phyloP scores from a whole-genome alignment of 1,140 invertebrate species.

The Steinernema khuongi region DNA sequence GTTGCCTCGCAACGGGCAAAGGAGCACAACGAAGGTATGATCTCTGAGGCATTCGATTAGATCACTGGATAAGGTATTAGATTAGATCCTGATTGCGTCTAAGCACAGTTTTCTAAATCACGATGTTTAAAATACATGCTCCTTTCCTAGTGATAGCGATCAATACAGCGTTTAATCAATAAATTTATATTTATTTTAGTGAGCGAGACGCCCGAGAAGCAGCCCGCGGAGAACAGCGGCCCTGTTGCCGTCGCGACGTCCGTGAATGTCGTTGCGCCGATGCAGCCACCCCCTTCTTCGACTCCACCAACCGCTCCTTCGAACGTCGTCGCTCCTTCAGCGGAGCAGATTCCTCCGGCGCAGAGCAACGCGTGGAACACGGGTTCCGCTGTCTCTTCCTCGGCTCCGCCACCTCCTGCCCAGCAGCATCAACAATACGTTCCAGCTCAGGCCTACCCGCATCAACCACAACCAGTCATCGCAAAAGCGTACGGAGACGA shows the following conservation, averaged over 20 bases:
- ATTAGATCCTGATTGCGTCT: too few relatives aligned
- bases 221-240: constrained; percentile 24
- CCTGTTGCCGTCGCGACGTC: constrained; percentile 22
- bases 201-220: neutral
- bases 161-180: too few relatives aligned
- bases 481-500: constrained; percentile 11
- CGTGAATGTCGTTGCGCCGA: constrained; percentile 12
- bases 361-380: neutral
- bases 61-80: too few relatives aligned
- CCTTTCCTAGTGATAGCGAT: too few relatives aligned
- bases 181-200: too few relatives aligned
- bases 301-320: constrained; percentile 11
- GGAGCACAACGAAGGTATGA: too few relatives aligned
- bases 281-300: neutral
- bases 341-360: neutral
- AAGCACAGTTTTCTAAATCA: too few relatives aligned
- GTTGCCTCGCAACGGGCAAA: neutral
- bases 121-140: too few relatives aligned
- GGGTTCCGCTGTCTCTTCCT: constrained; percentile 14
- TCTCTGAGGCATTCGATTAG: too few relatives aligned
- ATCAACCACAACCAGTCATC: neutral
- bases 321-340: neutral
- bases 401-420: neutral
- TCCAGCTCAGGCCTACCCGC: neutral
- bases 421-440: constrained; percentile 11